Evolutionary conservation across 1,140 invertebrate species (phyloP).

Genomic region (Neocloeon triangulifer): DNA sequence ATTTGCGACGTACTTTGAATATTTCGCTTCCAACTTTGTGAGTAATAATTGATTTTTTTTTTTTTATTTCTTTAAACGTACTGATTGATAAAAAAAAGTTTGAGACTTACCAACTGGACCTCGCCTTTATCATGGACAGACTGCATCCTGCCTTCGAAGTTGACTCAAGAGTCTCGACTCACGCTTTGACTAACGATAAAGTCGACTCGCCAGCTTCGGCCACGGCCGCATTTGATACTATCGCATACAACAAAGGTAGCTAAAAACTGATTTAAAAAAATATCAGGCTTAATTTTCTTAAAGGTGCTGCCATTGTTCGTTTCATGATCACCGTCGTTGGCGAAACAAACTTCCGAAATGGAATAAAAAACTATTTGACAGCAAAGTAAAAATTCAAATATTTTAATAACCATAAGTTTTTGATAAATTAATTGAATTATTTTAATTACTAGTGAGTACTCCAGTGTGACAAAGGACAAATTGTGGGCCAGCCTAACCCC

Average conservation of each 20-base stretch:
- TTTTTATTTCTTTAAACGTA: too few relatives aligned
- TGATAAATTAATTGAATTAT: slow-evolving; percentile 5
- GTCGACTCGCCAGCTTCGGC: slow-evolving; percentile 33
- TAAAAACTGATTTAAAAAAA: slow-evolving; percentile 9
- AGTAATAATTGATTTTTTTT: not conserved
- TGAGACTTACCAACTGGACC: too few relatives aligned
- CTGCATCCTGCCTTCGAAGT: slow-evolving; percentile 31
- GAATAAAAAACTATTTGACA: slow-evolving; percentile 31
- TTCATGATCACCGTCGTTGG: slow-evolving; percentile 50
- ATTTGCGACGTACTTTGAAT: slow-evolving; percentile 8
- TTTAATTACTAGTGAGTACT: slow-evolving; percentile 11
- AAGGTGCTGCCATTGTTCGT: slow-evolving; percentile 41
- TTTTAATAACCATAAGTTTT: slow-evolving; percentile 10
- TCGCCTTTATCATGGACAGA: slow-evolving; percentile 46
- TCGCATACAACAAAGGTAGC: slow-evolving; percentile 31
- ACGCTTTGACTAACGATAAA: slow-evolving; percentile 32
- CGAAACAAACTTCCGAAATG: slow-evolving; percentile 29
- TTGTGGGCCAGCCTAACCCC: slow-evolving; percentile 11
- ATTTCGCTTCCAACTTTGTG: slow-evolving; percentile 4
- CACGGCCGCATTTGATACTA: slow-evolving; percentile 35
- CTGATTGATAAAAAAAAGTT: too few relatives aligned
- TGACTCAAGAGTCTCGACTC: slow-evolving; percentile 28
- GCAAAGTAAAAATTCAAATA: slow-evolving; percentile 10
- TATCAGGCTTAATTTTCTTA: slow-evolving; percentile 3
- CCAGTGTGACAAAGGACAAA: slow-evolving; percentile 17